phyloP scores from a whole-genome alignment of 2,888 invertebrate genomes.

The Clostera curtula region DNA sequence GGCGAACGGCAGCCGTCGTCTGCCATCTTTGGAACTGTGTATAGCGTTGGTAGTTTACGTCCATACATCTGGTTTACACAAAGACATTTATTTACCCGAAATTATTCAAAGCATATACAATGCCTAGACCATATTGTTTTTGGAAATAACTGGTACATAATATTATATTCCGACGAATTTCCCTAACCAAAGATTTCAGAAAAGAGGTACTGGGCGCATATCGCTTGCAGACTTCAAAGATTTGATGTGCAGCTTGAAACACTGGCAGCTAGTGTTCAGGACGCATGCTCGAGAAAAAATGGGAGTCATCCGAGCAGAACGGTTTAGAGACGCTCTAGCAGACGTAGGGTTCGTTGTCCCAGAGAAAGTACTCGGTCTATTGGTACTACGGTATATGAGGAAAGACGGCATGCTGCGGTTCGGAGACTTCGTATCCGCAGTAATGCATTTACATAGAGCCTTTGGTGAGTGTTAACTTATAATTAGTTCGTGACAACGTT shows the following conservation, averaged over 20 bases:
- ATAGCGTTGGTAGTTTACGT: too few species aligned
- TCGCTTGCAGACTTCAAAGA: slow-evolving; percentile 92
- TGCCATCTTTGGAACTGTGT: too few species aligned
- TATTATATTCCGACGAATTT: slow-evolving; percentile 6
- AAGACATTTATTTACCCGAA: too few species aligned
- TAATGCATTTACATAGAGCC: slow-evolving; percentile 90
- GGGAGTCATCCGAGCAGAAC: slow-evolving; percentile 90
- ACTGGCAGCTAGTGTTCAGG: slow-evolving; percentile 92
- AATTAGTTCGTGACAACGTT: background rate
- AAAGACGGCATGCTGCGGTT: slow-evolving; percentile 94
- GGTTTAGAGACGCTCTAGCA: slow-evolving; percentile 86
- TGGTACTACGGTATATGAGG: slow-evolving; percentile 91
- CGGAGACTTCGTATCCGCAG: slow-evolving; percentile 93
- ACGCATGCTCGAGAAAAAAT: slow-evolving; percentile 93
- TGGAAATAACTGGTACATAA: background rate
- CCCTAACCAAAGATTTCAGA: slow-evolving; percentile 54
- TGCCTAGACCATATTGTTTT: background rate
- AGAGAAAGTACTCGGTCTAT: slow-evolving; percentile 86
- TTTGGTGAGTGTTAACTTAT: slow-evolving; percentile 80
- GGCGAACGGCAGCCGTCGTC: too few species aligned
- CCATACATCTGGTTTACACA: too few species aligned
- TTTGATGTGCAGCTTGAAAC: slow-evolving; percentile 91
- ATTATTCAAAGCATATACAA: too few species aligned
- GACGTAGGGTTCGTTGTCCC: slow-evolving; percentile 93
- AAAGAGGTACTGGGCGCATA: slow-evolving; percentile 85